A percentile compares a stretch with the other conserved stretches of the same genome.
phyloP scores from a whole-genome alignment of 2,888 invertebrate species.

The Mamestra brassicae region DNA sequence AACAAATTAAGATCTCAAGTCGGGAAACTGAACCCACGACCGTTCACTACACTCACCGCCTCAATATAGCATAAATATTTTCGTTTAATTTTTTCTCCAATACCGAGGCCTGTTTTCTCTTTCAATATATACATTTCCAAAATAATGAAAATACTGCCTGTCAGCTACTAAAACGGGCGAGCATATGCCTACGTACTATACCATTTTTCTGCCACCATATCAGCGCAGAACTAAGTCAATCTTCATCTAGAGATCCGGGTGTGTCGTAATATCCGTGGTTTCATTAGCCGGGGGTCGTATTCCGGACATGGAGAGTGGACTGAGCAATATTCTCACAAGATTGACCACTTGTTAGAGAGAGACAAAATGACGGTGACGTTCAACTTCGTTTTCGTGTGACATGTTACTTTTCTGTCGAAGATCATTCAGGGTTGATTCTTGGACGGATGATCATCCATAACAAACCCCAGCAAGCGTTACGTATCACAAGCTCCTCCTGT shows the following conservation, averaged over 20 bases:
- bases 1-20: too few species aligned
- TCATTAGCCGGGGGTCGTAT: constrained; percentile 49
- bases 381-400: background rate
- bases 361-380: background rate
- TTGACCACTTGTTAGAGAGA: background rate
- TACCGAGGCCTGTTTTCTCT: too few species aligned
- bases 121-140: too few species aligned
- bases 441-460: too few species aligned
- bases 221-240: constrained; percentile 52
- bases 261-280: constrained; percentile 45
- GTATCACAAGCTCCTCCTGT: too few species aligned
- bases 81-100: too few species aligned
- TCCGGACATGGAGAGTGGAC: background rate
- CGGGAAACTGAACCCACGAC: too few species aligned
- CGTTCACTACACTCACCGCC: too few species aligned
- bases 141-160: too few species aligned
- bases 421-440: too few species aligned
- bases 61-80: too few species aligned
- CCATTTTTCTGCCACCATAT: constrained; percentile 16
- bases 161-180: background rate
- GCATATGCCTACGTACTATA: background rate
- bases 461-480: too few species aligned
- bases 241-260: constrained; percentile 29
- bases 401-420: background rate
- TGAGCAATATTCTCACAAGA: background rate